Evolutionary conservation across 35 echinoderm and acorn worm genomes (phyloP), one percentile per base, ranked within the genome.

Genomic region (Amphiura filiformis): DNA sequence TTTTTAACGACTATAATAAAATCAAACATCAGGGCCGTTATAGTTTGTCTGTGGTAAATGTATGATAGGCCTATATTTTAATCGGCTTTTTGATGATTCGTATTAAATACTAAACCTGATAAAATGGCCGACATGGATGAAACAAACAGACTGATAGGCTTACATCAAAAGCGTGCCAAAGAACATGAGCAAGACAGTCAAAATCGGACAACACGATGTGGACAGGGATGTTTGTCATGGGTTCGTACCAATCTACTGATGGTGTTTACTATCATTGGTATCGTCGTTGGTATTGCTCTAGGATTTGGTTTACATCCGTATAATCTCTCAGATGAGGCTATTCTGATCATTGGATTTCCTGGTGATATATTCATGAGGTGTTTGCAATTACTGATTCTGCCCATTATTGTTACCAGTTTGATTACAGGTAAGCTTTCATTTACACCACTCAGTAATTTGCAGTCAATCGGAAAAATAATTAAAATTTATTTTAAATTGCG

Each of bases 371-470:
- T 98, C 70, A 91, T 98, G 89, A 91, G 96, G 39, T 77, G 94
- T 0, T 90, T 98, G 38, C 94, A 98, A 76, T 92, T 98, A 92
- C 57, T 98, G 22, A 98, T 98, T 57, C 96, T 98, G 4, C 96
- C 96, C 22, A 85, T 98, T 5, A 98, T 98, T 13, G 81, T 94
- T 41, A 80, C 96, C 0, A 98, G 96, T 79, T 86, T 98, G 32
- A 98, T 98, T 23, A 92, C 96, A 89, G 96, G 96, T 98, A 86
- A 91, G 76, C 0, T 57, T 70, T 11, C 44, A 52, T 11, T 11
- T 52, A 52, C 7, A 52, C 7, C 20, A 11, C 44, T 11, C 20
- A 52, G 44, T 52, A 52, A 11, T 52, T 52, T 52, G 7, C 7
- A 52, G 7, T 11, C 44, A 52, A 20, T 52, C 7, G 44, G 20